Evolutionary conservation across 2,113 vertebrate genomes (phyloP).

Genomic region (Myotis davidii): DNA sequence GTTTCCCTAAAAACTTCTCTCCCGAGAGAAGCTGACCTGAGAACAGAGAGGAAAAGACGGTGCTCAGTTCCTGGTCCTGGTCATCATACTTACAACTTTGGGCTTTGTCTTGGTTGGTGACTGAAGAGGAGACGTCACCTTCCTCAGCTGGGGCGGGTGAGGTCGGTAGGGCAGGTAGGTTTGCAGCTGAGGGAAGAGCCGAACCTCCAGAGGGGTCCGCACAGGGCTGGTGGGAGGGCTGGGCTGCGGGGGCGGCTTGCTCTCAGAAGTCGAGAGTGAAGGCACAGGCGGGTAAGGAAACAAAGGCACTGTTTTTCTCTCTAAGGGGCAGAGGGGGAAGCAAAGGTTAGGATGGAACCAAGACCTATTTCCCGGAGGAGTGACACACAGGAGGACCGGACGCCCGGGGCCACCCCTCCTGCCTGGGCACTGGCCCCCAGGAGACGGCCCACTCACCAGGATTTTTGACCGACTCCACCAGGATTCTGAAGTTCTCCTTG

Average conservation of each 20-base stretch:
- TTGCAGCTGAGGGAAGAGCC: slow-evolving; percentile 89
- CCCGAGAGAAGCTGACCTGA: neutral
- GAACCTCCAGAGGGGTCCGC: slow-evolving; percentile 87
- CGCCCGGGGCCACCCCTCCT: neutral
- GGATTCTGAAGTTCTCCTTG: slow-evolving; percentile 96
- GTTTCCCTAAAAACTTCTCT: neutral
- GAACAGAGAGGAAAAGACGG: neutral
- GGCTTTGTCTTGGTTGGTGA: slow-evolving; percentile 85
- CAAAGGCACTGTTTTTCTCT: slow-evolving; percentile 98
- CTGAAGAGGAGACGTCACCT: slow-evolving; percentile 83
- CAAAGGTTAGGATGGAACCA: neutral
- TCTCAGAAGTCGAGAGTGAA: slow-evolving; percentile 89
- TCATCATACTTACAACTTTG: slow-evolving; percentile 89
- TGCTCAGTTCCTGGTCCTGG: neutral
- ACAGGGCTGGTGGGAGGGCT: slow-evolving; percentile 90
- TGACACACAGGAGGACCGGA: rapidly evolving
- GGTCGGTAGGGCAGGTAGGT: slow-evolving; percentile 85
- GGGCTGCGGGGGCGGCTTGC: slow-evolving; percentile 82
- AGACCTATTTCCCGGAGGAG: neutral
- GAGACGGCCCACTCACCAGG: slow-evolving; percentile 86
- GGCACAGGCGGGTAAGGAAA: slow-evolving; percentile 93
- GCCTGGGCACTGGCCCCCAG: neutral
- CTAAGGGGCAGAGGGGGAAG: slow-evolving; percentile 79
- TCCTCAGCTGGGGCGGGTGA: slow-evolving; percentile 86
- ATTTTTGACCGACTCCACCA: slow-evolving; percentile 96